A percentile compares a stretch with the other conserved stretches of the same genome.
Evolutionary conservation across 2,797 vertebrate genomes (phyloP).

Genomic region (Anguilla anguilla): DNA sequence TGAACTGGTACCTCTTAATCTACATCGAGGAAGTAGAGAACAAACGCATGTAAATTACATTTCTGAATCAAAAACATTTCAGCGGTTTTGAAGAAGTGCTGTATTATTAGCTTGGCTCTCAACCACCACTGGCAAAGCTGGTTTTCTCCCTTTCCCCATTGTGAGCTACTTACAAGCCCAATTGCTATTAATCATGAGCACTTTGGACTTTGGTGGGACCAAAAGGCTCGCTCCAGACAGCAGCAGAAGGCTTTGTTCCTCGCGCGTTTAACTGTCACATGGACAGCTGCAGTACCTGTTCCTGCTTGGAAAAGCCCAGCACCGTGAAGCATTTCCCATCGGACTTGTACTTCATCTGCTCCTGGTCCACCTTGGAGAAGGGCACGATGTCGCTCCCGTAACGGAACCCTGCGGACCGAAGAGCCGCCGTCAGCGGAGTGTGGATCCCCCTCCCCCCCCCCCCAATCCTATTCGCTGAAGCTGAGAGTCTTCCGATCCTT

Average conservation of each 20-base stretch:
- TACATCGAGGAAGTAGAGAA: slow-evolving; percentile 54
- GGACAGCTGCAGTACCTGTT: slow-evolving; percentile 65
- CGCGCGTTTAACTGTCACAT: background rate
- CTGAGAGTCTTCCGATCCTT: background rate
- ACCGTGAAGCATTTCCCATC: slow-evolving; percentile 91
- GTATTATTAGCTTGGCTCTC: background rate
- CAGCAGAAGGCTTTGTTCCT: background rate
- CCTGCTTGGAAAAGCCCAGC: slow-evolving; percentile 87
- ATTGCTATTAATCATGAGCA: background rate
- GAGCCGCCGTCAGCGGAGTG: background rate
- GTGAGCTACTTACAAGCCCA: too few relatives aligned
- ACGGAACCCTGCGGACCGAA: slow-evolving; percentile 78
- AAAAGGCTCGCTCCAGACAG: background rate
- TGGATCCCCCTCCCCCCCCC: too few relatives aligned
- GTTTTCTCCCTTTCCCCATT: background rate
- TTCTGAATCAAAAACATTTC: background rate
- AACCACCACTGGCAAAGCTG: background rate
- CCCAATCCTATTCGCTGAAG: background rate
- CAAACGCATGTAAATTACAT: background rate
- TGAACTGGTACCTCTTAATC: slow-evolving; percentile 83
- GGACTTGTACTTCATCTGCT: slow-evolving; percentile 95
- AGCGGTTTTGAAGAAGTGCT: background rate
- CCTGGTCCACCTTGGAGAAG: slow-evolving; percentile 95
- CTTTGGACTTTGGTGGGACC: background rate
- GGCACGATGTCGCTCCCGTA: slow-evolving; percentile 96